Evolutionary conservation across 1,140 invertebrate species (phyloP).

Genomic region (Pentalonia nigronervosa): DNA sequence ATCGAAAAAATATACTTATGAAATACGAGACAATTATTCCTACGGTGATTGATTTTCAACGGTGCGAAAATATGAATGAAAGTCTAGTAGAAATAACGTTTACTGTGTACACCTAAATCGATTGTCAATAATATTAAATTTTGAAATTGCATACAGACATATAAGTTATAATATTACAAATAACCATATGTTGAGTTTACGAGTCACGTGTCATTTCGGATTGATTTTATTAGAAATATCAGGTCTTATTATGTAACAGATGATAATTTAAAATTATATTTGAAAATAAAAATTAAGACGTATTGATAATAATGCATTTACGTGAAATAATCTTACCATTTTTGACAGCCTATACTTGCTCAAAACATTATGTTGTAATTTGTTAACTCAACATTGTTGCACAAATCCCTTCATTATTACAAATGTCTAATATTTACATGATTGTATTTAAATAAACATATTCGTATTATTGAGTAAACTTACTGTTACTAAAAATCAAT

Average conservation of each 20-base stretch:
- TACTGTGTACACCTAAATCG: background rate
- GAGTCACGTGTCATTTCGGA: background rate
- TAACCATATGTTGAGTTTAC: too few relatives aligned
- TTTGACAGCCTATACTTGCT: background rate
- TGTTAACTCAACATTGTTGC: too few relatives aligned
- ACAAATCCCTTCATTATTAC: too few relatives aligned
- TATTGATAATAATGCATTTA: too few relatives aligned
- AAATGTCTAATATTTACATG: too few relatives aligned
- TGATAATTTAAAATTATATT: background rate
- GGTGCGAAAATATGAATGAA: background rate
- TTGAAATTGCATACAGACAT: background rate
- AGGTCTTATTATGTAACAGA: background rate
- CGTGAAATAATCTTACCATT: background rate
- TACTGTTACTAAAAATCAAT: too few relatives aligned
- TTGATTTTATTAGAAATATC: too few relatives aligned
- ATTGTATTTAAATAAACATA: too few relatives aligned
- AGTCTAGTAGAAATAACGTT: background rate
- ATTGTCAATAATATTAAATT: background rate
- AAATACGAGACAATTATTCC: background rate
- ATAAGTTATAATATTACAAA: too few relatives aligned
- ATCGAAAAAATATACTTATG: background rate
- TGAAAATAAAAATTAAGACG: background rate
- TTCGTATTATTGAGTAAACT: too few relatives aligned
- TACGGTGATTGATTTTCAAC: background rate
- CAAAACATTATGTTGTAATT: background rate